phyloP scores from a whole-genome alignment of 2,888 invertebrate genomes.

The Zelleria hepariella region DNA sequence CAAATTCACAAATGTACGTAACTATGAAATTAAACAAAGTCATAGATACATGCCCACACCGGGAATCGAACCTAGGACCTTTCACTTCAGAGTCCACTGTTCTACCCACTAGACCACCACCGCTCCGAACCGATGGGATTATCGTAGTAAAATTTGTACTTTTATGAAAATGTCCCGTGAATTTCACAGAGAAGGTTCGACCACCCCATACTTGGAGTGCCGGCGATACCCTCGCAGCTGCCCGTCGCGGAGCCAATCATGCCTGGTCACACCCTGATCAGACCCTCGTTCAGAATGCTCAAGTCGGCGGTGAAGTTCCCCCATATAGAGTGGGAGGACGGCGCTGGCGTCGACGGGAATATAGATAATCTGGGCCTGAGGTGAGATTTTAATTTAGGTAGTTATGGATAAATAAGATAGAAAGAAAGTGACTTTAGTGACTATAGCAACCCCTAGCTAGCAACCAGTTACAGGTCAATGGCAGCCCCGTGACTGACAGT shows the following conservation, averaged over 20 bases:
- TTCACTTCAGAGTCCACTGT: too few species aligned
- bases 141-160: too few species aligned
- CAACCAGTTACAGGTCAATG: too few species aligned
- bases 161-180: too few species aligned
- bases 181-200: neutral
- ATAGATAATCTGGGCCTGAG: conserved; percentile 37
- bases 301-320: conserved; percentile 58
- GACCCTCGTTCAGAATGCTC: conserved; percentile 50
- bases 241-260: conserved; percentile 49
- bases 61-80: too few species aligned
- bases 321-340: conserved; percentile 40
- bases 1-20: too few species aligned
- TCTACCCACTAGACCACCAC: too few species aligned
- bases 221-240: conserved; percentile 17
- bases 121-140: too few species aligned
- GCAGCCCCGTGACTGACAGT: too few species aligned
- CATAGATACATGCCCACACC: too few species aligned
- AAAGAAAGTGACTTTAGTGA: neutral
- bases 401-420: neutral
- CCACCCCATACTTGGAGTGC: conserved; percentile 27
- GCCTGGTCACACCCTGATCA: conserved; percentile 53
- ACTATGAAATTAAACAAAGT: too few species aligned
- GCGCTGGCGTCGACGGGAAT: conserved; percentile 51
- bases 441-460: neutral
- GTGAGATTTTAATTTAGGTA: conserved; percentile 20